phyloP scores from a whole-genome alignment of 2,888 invertebrate species.

The Pilophorus perplexus region DNA sequence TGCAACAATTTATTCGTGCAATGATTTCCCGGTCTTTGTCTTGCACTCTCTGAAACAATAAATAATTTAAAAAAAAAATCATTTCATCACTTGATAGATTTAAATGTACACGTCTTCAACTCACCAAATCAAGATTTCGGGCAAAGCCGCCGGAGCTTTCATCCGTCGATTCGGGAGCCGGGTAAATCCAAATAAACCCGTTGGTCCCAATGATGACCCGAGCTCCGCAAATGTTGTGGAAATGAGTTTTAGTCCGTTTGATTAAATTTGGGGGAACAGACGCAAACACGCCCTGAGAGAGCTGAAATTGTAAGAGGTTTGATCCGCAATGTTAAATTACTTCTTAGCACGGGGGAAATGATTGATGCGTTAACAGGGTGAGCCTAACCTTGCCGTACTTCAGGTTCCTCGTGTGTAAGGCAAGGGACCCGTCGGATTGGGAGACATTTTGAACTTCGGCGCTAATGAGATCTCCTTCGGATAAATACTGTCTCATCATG shows the following conservation, averaged over 20 bases:
- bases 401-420: constrained; percentile 90
- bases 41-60: constrained; percentile 63
- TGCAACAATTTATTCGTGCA: constrained; percentile 83
- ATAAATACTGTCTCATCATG: constrained; percentile 91
- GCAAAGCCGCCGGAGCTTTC: constrained; percentile 72
- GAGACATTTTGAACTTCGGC: constrained; percentile 91
- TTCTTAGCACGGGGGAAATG: too few species aligned
- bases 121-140: constrained; percentile 67
- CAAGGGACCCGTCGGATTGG: constrained; percentile 83
- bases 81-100: constrained; percentile 24
- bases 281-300: constrained; percentile 83
- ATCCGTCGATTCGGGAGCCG: constrained; percentile 59
- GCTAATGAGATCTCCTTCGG: constrained; percentile 91
- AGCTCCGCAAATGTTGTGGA: constrained; percentile 89
- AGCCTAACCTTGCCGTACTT: constrained; percentile 93
- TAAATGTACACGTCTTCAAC: not conserved
- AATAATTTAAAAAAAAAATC: not conserved
- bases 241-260: constrained; percentile 91
- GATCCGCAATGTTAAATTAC: not conserved
- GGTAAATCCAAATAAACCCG: constrained; percentile 92
- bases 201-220: constrained; percentile 94
- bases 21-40: constrained; percentile 79
- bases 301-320: constrained; percentile 54
- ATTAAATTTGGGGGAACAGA: constrained; percentile 90
- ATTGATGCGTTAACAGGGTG: too few species aligned